A percentile compares a stretch with the other conserved stretches of the same genome.
Evolutionary conservation across 2,113 vertebrate genomes (phyloP).

Genomic region (Brachyistius frenatus): DNA sequence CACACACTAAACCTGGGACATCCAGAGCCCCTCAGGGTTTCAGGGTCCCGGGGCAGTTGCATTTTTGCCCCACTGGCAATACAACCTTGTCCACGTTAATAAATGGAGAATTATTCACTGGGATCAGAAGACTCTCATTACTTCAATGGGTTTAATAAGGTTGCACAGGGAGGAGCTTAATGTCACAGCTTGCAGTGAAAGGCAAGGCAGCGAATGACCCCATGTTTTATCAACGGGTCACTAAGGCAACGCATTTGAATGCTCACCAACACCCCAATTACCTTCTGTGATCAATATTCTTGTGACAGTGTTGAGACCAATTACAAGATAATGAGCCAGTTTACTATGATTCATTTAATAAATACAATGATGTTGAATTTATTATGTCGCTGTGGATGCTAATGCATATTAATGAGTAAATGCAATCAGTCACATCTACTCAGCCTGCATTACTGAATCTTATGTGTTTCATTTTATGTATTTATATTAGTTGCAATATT

Average conservation of each 20-base stretch:
- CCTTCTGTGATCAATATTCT: background rate
- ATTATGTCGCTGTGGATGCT: slow-evolving; percentile 11
- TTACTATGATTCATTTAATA: slow-evolving; percentile 6
- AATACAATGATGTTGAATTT: background rate
- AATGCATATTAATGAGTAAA: slow-evolving; percentile 19
- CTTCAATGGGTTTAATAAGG: background rate
- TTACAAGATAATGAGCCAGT: slow-evolving; percentile 5
- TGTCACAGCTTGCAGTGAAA: no score
- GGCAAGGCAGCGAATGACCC: no score
- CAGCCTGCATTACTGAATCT: background rate
- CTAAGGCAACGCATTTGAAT: background rate
- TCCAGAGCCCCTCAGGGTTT: no score
- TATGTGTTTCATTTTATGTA: background rate
- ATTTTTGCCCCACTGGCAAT: no score
- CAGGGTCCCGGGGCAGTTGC: no score
- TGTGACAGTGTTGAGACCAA: background rate
- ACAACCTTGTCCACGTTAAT: background rate
- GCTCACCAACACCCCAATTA: background rate
- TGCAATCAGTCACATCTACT: background rate
- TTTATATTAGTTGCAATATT: slow-evolving; percentile 1
- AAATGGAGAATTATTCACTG: background rate
- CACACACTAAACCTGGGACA: no score
- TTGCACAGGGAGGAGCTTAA: background rate
- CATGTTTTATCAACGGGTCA: background rate
- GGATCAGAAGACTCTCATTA: background rate